These are phyloP conservation scores for Diachasmimorpha longicaudata DNA, from an alignment of 1,140 invertebrate species.

Conservation along the genomic window DNA sequence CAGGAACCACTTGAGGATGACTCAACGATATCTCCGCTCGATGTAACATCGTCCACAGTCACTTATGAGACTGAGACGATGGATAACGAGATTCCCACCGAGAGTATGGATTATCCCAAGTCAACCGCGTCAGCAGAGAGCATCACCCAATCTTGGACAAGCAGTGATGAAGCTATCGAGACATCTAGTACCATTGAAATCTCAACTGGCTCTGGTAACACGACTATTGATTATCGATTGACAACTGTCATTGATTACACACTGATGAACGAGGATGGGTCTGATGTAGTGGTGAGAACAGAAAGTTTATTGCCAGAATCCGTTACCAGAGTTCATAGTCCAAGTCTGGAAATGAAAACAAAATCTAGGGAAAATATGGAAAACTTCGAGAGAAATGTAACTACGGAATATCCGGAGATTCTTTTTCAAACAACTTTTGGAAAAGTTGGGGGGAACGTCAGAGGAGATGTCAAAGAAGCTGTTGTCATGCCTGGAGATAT, in stretches of 20 bases:
- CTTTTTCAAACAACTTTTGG: slow-evolving; percentile 12
- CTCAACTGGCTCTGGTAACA: not conserved
- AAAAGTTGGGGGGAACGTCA: not conserved
- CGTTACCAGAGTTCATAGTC: not conserved
- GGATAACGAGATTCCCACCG: slow-evolving; percentile 55
- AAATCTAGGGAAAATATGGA: not conserved
- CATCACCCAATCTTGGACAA: slow-evolving; percentile 11
- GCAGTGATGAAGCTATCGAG: not conserved
- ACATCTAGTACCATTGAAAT: not conserved
- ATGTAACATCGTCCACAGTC: slow-evolving; percentile 40
- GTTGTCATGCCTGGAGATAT: slow-evolving; percentile 50
- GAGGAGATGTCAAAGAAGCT: slow-evolving; percentile 36
- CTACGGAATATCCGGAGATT: not conserved
- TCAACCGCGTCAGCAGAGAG: slow-evolving; percentile 37
- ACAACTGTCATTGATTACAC: not conserved
- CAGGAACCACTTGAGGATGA: slow-evolving; percentile 26
- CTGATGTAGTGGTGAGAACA: not conserved
- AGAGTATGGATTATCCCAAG: slow-evolving; percentile 47
- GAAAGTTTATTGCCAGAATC: not conserved
- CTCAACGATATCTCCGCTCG: slow-evolving; percentile 39
- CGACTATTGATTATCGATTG: not conserved
- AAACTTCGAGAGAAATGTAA: not conserved
- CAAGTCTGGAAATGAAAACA: not conserved
- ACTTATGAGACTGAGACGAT: slow-evolving; percentile 50
- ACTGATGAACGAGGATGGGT: not conserved